Percentiles rank a stretch among this genome's conserved stretches.
Evolutionary conservation across 64 coral and sea anemone genomes (phyloP).

Genomic region (Porites australiensis): DNA sequence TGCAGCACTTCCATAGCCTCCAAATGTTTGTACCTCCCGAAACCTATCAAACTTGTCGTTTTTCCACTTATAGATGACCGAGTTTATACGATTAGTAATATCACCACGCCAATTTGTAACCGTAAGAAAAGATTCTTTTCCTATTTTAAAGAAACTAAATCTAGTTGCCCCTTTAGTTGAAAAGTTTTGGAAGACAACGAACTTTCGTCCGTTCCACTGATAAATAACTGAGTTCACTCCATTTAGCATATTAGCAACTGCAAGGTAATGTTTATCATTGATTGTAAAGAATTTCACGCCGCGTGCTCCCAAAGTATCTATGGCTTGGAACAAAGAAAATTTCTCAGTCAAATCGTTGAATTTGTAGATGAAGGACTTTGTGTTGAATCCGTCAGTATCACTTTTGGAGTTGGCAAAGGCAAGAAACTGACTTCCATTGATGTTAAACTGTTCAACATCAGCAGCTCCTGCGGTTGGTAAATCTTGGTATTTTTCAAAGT

Average conservation of each 20-base stretch:
- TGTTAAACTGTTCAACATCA: too few relatives aligned
- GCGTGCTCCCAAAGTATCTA: neutral
- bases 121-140: neutral
- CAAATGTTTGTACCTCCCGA: neutral
- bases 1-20: neutral
- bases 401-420: too few relatives aligned
- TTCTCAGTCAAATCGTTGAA: neutral
- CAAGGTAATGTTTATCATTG: too few relatives aligned
- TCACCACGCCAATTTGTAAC: neutral
- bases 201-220: neutral
- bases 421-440: too few relatives aligned
- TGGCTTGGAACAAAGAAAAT: neutral
- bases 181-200: constrained; percentile 8
- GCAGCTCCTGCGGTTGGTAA: neutral
- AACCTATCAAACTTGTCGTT: neutral
- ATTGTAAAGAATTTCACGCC: too few relatives aligned
- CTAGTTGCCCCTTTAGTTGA: neutral
- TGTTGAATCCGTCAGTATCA: too few relatives aligned
- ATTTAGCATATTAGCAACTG: too few relatives aligned
- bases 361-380: neutral
- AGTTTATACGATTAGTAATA: neutral
- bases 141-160: neutral
- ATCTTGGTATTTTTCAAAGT: neutral
- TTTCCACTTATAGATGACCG: constrained; percentile 12
- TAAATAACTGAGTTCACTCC: neutral